phyloP scores from a whole-genome alignment of 2,113 vertebrate genomes.

The Proterorhinus semilunaris region DNA sequence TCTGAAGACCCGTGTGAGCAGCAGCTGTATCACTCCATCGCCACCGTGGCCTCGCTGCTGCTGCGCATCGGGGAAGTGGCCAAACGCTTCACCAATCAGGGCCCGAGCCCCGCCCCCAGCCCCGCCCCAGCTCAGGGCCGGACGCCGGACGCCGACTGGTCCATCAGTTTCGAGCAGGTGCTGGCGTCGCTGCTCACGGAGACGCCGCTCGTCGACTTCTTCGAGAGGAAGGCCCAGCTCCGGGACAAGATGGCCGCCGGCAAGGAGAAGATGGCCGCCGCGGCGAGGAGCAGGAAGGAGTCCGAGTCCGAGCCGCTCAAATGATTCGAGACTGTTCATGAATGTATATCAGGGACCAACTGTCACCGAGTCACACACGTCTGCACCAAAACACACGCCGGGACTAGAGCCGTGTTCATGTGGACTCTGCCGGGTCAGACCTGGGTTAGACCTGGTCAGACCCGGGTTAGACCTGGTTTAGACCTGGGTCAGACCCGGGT shows the following conservation, averaged over 20 bases:
- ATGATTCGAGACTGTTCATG: not conserved
- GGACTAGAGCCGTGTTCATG: too few species aligned
- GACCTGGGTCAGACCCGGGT: too few species aligned
- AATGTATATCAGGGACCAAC: too few species aligned
- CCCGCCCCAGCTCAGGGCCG: not conserved
- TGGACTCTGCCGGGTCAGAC: too few species aligned
- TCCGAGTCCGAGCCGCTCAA: not conserved
- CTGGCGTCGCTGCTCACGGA: conserved; percentile 94
- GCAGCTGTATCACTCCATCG: conserved; percentile 93
- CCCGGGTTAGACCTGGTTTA: too few species aligned
- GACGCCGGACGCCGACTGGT: conserved; percentile 87
- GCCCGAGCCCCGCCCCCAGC: conserved; percentile 66
- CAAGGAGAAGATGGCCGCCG: conserved; percentile 55
- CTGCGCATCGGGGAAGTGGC: conserved; percentile 94
- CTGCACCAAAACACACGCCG: too few species aligned
- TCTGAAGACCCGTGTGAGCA: conserved; percentile 89
- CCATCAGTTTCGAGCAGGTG: conserved; percentile 95
- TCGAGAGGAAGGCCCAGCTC: conserved; percentile 88
- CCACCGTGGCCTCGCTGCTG: conserved; percentile 93
- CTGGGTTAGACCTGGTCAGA: too few species aligned
- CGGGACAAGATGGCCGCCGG: conserved; percentile 78
- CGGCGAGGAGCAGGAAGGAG: not conserved
- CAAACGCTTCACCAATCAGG: conserved; percentile 85
- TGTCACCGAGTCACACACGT: too few species aligned
- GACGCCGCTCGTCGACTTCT: conserved; percentile 90